Percentiles rank a stretch among this genome's conserved stretches.
Evolutionary conservation across 23 tunicate genomes (phyloP).

Genomic region (Diplosoma virens): DNA sequence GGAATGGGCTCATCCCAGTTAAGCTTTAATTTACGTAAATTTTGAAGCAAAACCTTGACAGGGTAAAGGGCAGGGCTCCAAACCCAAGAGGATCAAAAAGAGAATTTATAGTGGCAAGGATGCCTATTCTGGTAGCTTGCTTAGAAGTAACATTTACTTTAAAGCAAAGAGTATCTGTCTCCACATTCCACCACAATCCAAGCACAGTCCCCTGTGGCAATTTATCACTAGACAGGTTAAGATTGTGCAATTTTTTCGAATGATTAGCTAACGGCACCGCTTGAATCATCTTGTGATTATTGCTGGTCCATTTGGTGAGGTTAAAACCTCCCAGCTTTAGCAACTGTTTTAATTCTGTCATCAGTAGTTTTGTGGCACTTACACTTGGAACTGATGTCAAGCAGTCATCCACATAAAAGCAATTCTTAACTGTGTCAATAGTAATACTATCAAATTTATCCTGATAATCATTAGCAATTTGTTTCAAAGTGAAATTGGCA

Average conservation of each 20-base stretch:
- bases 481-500: conserved; percentile 16
- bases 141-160: not conserved
- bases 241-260: conserved; percentile 11
- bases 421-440: not conserved
- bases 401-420: conserved; percentile 46
- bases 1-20: conserved; percentile 46
- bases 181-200: conserved; percentile 45
- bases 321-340: conserved; percentile 36
- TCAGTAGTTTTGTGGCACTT: conserved; percentile 9
- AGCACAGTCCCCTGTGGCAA: conserved; percentile 37
- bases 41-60: conserved; percentile 38
- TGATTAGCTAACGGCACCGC: conserved; percentile 26
- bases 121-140: conserved; percentile 3
- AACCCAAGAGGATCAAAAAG: conserved; percentile 47
- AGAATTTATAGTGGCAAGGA: conserved; percentile 30
- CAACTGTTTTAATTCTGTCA: conserved; percentile 4
- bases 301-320: conserved; percentile 37
- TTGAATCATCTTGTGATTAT: conserved; percentile 20
- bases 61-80: conserved; percentile 42
- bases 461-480: conserved; percentile 10
- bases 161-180: conserved; percentile 43
- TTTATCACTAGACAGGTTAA: too few relatives aligned
- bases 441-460: not conserved
- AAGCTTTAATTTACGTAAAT: conserved; percentile 4
- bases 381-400: conserved; percentile 10